Evolutionary conservation across 2,797 vertebrate species (phyloP), one percentile per base, ranked within the genome.

Genomic region (Amazona ochrocephala): DNA sequence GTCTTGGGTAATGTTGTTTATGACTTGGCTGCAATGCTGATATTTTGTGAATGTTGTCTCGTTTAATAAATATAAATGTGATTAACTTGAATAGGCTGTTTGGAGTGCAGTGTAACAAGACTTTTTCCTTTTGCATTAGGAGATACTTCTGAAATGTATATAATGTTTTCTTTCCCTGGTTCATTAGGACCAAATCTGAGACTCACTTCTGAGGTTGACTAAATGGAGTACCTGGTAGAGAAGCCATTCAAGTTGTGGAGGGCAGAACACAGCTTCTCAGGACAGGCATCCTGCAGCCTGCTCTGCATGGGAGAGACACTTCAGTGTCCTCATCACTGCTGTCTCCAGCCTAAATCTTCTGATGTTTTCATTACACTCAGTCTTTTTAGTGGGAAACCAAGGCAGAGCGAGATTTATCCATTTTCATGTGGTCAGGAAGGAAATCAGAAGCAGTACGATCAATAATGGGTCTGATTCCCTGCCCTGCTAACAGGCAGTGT

Each of bases 61-160:
- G 50, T 95, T 93, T 82, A 68, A 95, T 93, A 94, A 89, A 77
- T 89, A 95, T 22, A 94, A 92, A 96, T 74, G 41, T 56, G 77
- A 71, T 94, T 93, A 90, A 65, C 48, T 89, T 61, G 64, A 95
- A 67, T 87, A 74, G 71, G 34, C 60, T 77, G 27, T 53, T 92
- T 65, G 44, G 92, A 95, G 92, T 82, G 64, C 53, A 56, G 60
- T 74, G 26, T 94, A 95, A 96, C 51, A 67, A 94, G 90, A 87
- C 90, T 92, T 94, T 37, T 45, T 26, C 22, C 42, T 67, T 41
- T 37, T 48, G 54, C 60, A n/a, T 90, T 76, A 87, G 45, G 64
- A 74, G 64, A 42, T 56, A 37, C 27, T 89, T 90, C 64, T 90
- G 66, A 94, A 93, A 81, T 3, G 23, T 51, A 14, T 64, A 34